These are phyloP conservation scores for Telenomus remus DNA, from an alignment of 1,140 invertebrate species.

Conservation along the genomic window DNA sequence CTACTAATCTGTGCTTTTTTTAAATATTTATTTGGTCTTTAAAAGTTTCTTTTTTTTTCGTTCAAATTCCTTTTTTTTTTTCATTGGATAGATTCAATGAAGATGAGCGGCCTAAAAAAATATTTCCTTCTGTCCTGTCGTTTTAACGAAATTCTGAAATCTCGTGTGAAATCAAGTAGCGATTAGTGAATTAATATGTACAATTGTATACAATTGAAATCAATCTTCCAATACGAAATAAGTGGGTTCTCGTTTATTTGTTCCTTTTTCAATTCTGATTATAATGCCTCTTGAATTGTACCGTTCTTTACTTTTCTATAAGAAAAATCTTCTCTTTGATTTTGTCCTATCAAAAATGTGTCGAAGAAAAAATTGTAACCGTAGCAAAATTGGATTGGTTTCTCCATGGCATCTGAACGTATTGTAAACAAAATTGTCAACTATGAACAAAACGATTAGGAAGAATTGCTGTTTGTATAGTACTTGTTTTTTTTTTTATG, in stretches of 20 bases:
- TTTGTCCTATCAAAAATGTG: neutral
- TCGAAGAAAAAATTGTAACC: too few species aligned
- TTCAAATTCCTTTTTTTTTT: conserved; percentile 17
- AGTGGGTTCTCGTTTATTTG: too few species aligned
- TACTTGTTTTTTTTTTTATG: conserved; percentile 6
- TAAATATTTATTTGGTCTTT: conserved; percentile 42
- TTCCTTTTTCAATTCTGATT: conserved; percentile 12
- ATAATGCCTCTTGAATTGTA: conserved; percentile 54
- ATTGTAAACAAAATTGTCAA: too few species aligned
- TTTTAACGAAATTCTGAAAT: conserved; percentile 56
- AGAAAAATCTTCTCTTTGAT: neutral
- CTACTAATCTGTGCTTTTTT: conserved; percentile 19
- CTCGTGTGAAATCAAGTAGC: neutral
- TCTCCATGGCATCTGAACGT: neutral
- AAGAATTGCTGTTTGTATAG: too few species aligned
- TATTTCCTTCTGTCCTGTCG: conserved; percentile 43
- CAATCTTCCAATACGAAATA: conserved; percentile 27
- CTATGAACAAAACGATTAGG: too few species aligned
- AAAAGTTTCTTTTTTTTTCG: conserved; percentile 10
- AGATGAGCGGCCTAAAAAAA: conserved; percentile 53
- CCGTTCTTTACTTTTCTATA: conserved; percentile 14
- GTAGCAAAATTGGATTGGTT: too few species aligned
- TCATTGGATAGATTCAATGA: conserved; percentile 30
- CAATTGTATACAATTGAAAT: conserved; percentile 54
- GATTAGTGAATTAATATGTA: conserved; percentile 43